A percentile compares a stretch with the other conserved stretches of the same genome.
Conservation (phyloP, 2,888 invertebrate species). For the Eulithis testata region DNA sequence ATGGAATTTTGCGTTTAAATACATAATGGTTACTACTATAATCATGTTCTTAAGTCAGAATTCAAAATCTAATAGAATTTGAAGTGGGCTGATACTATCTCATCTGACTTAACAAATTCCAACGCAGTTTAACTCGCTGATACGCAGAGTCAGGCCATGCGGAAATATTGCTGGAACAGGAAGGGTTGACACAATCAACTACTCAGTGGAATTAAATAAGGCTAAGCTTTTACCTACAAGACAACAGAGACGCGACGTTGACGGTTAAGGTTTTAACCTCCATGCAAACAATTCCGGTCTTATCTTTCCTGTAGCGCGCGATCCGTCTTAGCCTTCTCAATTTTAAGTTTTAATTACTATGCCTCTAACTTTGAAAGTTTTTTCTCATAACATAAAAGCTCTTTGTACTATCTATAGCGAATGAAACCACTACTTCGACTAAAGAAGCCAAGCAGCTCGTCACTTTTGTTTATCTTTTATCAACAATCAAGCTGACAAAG, state of each 20-base stretch:
- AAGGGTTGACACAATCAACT: constrained; percentile 59
- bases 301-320: constrained; percentile 38
- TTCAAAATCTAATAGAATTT: too few species aligned
- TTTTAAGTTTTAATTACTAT: constrained; percentile 56
- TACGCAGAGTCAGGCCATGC: constrained; percentile 4
- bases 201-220: constrained; percentile 47
- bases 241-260: constrained; percentile 6
- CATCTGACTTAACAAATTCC: constrained; percentile 2
- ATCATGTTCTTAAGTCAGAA: too few species aligned
- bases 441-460: constrained; percentile 29
- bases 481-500: constrained; percentile 38
- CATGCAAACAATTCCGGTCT: constrained; percentile 45
- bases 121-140: constrained; percentile 1
- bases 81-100: background rate
- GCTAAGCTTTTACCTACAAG: constrained; percentile 3
- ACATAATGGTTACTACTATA: too few species aligned
- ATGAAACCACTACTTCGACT: constrained; percentile 28
- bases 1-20: background rate
- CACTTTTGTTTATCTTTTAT: constrained; percentile 40
- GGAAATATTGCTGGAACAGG: constrained; percentile 8
- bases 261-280: constrained; percentile 17
- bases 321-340: constrained; percentile 43
- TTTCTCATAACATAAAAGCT: constrained; percentile 36
- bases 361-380: constrained; percentile 42
- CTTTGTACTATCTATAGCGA: constrained; percentile 29